Evolutionary conservation across 2,797 vertebrate genomes (phyloP).

Genomic region (Diceros bicornis): DNA sequence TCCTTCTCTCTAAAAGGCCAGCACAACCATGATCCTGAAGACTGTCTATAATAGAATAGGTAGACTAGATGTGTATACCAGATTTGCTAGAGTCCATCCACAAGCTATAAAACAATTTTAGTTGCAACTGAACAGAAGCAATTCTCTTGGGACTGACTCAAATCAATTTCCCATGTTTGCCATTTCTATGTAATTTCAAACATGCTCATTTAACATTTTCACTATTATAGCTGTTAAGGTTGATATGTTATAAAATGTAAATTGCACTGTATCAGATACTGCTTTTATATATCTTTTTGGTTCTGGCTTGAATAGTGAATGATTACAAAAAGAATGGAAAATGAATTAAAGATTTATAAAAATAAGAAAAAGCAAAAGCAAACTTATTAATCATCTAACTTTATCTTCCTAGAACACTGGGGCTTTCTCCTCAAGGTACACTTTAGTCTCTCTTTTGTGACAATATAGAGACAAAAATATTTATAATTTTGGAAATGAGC

Average conservation of each 20-base stretch:
- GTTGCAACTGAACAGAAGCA: not conserved
- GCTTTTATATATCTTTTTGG: conserved; percentile 50
- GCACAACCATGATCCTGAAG: not conserved
- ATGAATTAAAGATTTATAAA: conserved; percentile 27
- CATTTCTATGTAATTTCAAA: conserved; percentile 57
- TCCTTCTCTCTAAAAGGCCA: not conserved
- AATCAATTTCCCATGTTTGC: conserved; percentile 32
- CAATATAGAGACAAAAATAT: not conserved
- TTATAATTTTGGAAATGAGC: not conserved
- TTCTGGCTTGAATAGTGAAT: conserved; percentile 64
- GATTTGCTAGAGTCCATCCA: not conserved
- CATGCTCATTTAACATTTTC: conserved; percentile 30
- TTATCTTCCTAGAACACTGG: not conserved
- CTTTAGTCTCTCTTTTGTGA: not conserved
- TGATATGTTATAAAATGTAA: conserved; percentile 63
- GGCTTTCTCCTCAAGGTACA: not conserved
- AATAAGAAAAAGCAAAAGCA: not conserved
- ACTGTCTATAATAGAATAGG: not conserved
- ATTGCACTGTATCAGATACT: conserved; percentile 56
- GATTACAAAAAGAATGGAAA: conserved; percentile 16
- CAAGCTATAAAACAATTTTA: not conserved
- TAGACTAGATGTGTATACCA: not conserved
- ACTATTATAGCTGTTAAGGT: not conserved
- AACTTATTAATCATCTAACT: not conserved
- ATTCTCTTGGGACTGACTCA: not conserved